phyloP scores from a whole-genome alignment of 2,888 invertebrate genomes.

The Chesias legatella region DNA sequence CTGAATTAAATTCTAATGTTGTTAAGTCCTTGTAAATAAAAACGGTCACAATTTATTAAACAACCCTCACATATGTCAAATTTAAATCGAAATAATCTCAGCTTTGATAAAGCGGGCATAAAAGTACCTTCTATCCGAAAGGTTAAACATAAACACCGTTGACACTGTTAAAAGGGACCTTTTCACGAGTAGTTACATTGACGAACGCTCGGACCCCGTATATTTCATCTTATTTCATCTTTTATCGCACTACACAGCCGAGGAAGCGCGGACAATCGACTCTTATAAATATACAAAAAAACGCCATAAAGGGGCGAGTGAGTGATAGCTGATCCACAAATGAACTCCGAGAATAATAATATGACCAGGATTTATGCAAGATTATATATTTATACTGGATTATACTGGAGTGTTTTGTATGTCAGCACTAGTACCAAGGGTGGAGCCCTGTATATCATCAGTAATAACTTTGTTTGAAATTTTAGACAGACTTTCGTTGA shows the following conservation, averaged over 20 bases:
- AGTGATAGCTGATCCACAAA: conserved; percentile 32
- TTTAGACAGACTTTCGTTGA: too few species aligned
- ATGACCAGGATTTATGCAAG: too few species aligned
- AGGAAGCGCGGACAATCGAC: conserved; percentile 58
- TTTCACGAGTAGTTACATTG: conserved; percentile 47
- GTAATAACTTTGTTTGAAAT: too few species aligned
- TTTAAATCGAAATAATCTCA: conserved; percentile 14
- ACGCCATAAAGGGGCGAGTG: conserved; percentile 38
- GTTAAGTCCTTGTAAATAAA: too few species aligned
- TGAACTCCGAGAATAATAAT: conserved; percentile 10
- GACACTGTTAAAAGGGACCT: conserved; percentile 29
- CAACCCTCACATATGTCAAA: conserved; percentile 3
- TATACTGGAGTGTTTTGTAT: too few species aligned
- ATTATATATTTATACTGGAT: too few species aligned
- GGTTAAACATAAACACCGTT: conserved; percentile 39
- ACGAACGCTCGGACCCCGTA: conserved; percentile 48
- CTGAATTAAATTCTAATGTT: too few species aligned
- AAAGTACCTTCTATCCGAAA: conserved; percentile 25
- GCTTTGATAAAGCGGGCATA: conserved; percentile 24
- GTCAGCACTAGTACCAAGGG: too few species aligned
- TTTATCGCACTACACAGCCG: conserved; percentile 61
- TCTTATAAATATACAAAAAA: conserved; percentile 46
- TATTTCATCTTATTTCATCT: conserved; percentile 68
- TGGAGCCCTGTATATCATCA: too few species aligned
- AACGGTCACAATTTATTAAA: too few species aligned